Evolutionary conservation across 1,140 invertebrate genomes (phyloP).

Genomic region (Xylocopa sonorina): DNA sequence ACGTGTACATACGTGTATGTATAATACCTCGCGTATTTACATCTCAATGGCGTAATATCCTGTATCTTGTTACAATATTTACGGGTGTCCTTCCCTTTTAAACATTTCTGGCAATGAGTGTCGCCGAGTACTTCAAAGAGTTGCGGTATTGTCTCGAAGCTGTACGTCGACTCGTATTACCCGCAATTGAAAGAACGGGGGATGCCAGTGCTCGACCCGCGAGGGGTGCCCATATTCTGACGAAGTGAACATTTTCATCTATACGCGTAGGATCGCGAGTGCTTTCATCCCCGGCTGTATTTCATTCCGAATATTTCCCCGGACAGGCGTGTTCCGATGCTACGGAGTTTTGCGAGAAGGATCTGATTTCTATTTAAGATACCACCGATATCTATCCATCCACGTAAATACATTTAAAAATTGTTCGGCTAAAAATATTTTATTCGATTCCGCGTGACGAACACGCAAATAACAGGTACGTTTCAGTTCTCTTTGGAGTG

Average conservation of each 20-base stretch:
- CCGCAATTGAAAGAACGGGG: not conserved
- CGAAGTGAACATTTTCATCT: conserved; percentile 1
- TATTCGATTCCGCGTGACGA: no score
- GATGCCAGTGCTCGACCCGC: not conserved
- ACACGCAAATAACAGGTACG: no score
- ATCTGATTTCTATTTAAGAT: not conserved
- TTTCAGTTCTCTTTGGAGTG: no score
- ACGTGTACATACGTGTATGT: no score
- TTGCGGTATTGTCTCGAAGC: not conserved
- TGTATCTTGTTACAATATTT: not conserved
- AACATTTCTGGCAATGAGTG: not conserved
- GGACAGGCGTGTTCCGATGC: not conserved
- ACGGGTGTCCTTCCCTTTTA: not conserved
- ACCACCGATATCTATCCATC: not conserved
- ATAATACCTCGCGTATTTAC: not conserved
- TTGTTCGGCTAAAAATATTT: no score
- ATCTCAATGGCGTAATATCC: not conserved
- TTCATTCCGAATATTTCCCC: not conserved
- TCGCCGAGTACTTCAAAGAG: not conserved
- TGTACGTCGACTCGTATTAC: not conserved
- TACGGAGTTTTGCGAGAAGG: no score
- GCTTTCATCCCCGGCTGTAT: not conserved
- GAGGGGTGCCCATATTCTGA: not conserved
- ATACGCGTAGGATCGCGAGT: not conserved
- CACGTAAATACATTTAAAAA: no score